Base-by-base conservation (phyloP, 2,888 invertebrate genomes). In the Drosophila flavopinicola region DNA sequence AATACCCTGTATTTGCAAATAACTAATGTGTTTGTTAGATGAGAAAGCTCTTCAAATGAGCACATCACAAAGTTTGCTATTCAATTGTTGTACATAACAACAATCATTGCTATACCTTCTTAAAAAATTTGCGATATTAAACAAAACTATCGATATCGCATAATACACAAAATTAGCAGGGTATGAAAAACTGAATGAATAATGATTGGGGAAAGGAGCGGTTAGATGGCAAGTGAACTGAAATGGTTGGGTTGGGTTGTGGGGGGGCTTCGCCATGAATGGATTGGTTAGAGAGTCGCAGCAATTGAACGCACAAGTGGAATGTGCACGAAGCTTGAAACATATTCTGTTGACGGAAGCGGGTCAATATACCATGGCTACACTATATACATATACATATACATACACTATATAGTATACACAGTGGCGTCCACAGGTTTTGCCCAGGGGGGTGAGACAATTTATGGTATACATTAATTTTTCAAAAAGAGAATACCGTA, bases 271-370 rank as follows among this genome's bases (percentile, higher is more conserved):
- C 53, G 15, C 10, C 10, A 32, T 38, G 49, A 32, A 52, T 52
- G 42, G 53, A 52, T 45, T 59, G 49, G 47, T 33, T 15, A 13
- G 44, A 42, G 56, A 54, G 51, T 54, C 56, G 54, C 53, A 75
- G 73, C 79, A 70, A 73, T 80, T 78, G 78, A 78, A 70, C 78
- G 70, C 57, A 68, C 67, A 76, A 76, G 67, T 83, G 79, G 70
- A 79, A 73, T 79, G 70, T 73, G 69, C 77, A 79, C 61, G 64
- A 70, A 66, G 80, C 77, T 66, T 83, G 58, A 72, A 72, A 67
- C 72, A 66, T n/a, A n/a, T 66, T 72, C 52, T 66, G 66, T 66
- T 66, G 57, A 60, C 27, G 56, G n/a, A 45, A 67, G 17, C 66
- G 30, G 20, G 23, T 33, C 32, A 33, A 37, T 20, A 37, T 20